Evolutionary conservation across 2,888 invertebrate species (phyloP).

Genomic region (Branchipolynoe longqiensis): DNA sequence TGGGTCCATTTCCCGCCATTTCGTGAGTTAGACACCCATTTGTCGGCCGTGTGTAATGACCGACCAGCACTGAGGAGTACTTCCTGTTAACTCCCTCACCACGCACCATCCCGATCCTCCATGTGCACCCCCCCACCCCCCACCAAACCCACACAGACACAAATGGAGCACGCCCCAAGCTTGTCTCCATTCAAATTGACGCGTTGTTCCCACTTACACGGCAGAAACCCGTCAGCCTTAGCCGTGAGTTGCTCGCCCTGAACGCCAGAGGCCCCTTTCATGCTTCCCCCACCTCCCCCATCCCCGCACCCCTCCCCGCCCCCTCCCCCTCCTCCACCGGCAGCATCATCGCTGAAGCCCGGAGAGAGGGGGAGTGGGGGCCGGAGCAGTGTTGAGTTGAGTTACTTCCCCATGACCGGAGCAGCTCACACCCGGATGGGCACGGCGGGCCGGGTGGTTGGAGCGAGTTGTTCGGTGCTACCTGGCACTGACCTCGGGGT

Average conservation of each 20-base stretch:
- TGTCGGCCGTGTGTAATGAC: too few species aligned
- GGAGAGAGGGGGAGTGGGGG: too few species aligned
- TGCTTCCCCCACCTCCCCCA: neutral
- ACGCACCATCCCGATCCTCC: too few species aligned
- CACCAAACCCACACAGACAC: neutral
- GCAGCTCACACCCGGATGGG: conserved; percentile 6
- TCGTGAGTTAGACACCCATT: too few species aligned
- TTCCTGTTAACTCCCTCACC: too few species aligned
- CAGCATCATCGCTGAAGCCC: too few species aligned
- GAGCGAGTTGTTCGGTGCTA: neutral
- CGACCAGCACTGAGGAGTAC: too few species aligned
- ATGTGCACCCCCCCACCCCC: too few species aligned
- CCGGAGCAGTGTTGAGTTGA: too few species aligned
- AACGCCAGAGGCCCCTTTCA: neutral
- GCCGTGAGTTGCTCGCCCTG: neutral
- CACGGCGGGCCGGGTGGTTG: neutral
- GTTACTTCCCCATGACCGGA: conserved; percentile 11
- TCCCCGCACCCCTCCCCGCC: neutral
- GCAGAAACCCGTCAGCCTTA: neutral
- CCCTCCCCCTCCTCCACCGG: too few species aligned
- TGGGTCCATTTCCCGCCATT: too few species aligned
- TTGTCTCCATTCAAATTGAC: neutral
- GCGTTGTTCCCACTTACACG: neutral
- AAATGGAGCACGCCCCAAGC: neutral
- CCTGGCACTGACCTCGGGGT: too few species aligned